Evolutionary conservation across 1,140 invertebrate species (phyloP).

Genomic region (Euborellia annulipes): DNA sequence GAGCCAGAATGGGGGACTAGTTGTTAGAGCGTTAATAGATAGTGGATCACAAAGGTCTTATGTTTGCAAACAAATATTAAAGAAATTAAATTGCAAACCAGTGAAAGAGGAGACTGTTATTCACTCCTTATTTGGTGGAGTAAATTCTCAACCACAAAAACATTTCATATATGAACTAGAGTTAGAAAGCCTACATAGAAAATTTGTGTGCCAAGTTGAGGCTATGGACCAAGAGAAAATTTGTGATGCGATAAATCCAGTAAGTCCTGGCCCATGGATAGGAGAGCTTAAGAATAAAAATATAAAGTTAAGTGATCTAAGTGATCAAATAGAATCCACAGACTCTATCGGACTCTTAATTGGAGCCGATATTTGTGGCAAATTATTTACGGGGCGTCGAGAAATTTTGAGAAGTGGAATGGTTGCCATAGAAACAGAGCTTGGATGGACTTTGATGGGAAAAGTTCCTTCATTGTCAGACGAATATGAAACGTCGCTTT

Average conservation of each 20-base stretch:
- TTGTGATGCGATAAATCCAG: not conserved
- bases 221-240: not conserved
- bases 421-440: slow-evolving; percentile 20
- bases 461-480: slow-evolving; percentile 15
- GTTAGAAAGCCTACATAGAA: not conserved
- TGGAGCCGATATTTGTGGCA: slow-evolving; percentile 20
- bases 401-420: slow-evolving; percentile 16
- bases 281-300: not conserved
- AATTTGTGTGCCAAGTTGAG: not conserved
- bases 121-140: not conserved
- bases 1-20: not conserved
- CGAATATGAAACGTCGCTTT: too few species aligned
- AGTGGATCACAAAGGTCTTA: not conserved
- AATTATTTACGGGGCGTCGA: slow-evolving; percentile 18
- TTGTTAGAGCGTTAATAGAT: not conserved
- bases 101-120: not conserved
- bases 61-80: not conserved
- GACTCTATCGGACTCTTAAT: slow-evolving; percentile 16
- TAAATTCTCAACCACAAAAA: not conserved
- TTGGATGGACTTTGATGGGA: slow-evolving; percentile 23
- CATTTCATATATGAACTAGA: not conserved
- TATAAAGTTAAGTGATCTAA: not conserved
- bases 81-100: not conserved
- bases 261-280: not conserved
- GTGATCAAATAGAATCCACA: not conserved